Conservation (phyloP, 2,797 vertebrate genomes). For the Enteromius thamalakanensis region DNA sequence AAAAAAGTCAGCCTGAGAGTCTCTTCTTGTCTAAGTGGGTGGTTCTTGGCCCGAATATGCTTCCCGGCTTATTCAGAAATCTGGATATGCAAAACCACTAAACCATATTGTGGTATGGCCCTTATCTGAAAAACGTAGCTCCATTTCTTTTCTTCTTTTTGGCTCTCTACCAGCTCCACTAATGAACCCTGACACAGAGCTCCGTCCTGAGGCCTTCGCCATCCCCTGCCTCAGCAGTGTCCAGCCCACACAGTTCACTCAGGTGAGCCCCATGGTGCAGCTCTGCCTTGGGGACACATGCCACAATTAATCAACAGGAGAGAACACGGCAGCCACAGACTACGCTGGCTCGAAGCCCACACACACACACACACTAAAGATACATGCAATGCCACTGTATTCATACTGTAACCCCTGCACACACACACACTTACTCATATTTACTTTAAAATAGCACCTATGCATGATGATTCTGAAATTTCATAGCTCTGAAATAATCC, state of each 20-base stretch:
- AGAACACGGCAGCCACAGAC: constrained; percentile 74
- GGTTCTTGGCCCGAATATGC: constrained; percentile 7
- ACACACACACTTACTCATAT: background rate
- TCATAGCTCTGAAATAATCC: background rate
- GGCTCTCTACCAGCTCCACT: constrained; percentile 37
- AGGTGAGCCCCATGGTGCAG: constrained; percentile 65
- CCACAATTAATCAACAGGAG: constrained; percentile 72
- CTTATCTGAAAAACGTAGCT: constrained; percentile 9
- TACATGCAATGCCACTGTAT: background rate
- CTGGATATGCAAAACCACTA: constrained; percentile 14
- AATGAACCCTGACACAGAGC: constrained; percentile 45
- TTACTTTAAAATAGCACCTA: background rate
- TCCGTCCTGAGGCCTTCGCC: constrained; percentile 49
- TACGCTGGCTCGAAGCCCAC: constrained; percentile 27
- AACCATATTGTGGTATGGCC: constrained; percentile 24
- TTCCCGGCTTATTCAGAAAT: background rate
- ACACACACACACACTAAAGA: background rate
- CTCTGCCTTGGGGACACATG: constrained; percentile 63
- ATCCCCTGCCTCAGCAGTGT: constrained; percentile 52
- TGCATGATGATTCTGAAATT: background rate
- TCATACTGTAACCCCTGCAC: background rate
- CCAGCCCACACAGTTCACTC: constrained; percentile 60
- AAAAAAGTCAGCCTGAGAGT: background rate
- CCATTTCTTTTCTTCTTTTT: constrained; percentile 16
- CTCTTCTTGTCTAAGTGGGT: background rate